Evolutionary conservation across 2,797 vertebrate species (phyloP).

Genomic region (Eurystomus glaucurus): DNA sequence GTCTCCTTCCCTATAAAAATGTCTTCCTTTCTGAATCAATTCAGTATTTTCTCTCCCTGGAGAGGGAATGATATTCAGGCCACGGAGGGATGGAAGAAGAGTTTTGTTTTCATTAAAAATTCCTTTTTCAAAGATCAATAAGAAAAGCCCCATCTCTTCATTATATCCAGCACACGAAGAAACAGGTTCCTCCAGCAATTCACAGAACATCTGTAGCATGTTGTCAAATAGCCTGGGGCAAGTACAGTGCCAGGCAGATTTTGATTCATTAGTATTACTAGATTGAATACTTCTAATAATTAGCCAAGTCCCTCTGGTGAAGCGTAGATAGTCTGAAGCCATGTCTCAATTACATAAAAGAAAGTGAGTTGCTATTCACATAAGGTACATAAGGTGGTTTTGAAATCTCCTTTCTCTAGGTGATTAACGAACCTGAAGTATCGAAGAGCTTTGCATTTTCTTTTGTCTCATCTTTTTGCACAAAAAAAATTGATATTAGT

Average conservation of each 20-base stretch:
- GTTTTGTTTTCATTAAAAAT: constrained; percentile 14
- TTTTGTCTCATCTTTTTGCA: neutral
- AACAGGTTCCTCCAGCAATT: constrained; percentile 3
- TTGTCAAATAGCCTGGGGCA: constrained; percentile 41
- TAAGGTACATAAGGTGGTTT: neutral
- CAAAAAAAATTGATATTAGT: neutral
- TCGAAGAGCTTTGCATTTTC: neutral
- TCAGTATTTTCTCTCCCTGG: neutral
- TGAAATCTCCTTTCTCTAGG: neutral
- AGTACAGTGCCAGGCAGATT: neutral
- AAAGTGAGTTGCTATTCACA: neutral
- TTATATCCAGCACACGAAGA: neutral
- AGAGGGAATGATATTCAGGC: neutral
- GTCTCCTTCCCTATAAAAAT: neutral
- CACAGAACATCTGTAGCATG: constrained; percentile 22
- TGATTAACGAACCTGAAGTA: neutral
- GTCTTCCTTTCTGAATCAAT: neutral
- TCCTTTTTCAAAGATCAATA: constrained; percentile 6
- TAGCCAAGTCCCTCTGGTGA: constrained; percentile 21
- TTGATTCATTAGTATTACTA: constrained; percentile 33
- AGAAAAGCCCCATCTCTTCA: constrained; percentile 27
- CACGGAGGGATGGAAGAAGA: neutral
- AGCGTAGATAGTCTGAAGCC: neutral
- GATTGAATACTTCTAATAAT: constrained; percentile 40
- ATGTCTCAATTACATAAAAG: neutral